phyloP scores from a whole-genome alignment of 2,797 vertebrate genomes.

The Paedocypris micromegethes region DNA sequence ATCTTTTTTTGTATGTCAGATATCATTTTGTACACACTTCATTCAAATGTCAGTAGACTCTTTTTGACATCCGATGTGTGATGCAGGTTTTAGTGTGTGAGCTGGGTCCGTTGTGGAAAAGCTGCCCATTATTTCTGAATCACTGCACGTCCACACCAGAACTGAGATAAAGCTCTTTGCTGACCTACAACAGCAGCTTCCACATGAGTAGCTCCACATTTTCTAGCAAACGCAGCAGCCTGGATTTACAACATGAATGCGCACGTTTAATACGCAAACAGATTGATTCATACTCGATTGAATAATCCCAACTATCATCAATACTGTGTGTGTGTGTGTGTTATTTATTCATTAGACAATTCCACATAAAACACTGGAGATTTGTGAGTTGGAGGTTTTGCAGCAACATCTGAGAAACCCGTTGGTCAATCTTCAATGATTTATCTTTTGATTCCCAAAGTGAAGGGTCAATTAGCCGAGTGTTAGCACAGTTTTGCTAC shows the following conservation, averaged over 20 bases:
- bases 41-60: not conserved
- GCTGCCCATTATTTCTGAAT: constrained; percentile 15
- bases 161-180: constrained; percentile 16
- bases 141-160: constrained; percentile 19
- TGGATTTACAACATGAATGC: not conserved
- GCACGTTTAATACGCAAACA: not conserved
- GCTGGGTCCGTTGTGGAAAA: constrained; percentile 26
- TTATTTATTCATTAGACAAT: too few relatives aligned
- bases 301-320: too few relatives aligned
- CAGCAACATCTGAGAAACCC: too few relatives aligned
- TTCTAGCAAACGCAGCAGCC: constrained; percentile 5
- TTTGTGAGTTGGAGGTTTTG: too few relatives aligned
- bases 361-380: too few relatives aligned
- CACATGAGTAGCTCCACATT: not conserved
- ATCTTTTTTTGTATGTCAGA: too few relatives aligned
- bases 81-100: not conserved
- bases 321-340: too few relatives aligned
- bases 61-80: constrained; percentile 12
- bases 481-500: too few relatives aligned
- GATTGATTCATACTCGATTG: too few relatives aligned
- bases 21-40: not conserved
- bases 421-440: too few relatives aligned
- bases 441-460: too few relatives aligned
- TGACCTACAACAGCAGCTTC: constrained; percentile 34
- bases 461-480: too few relatives aligned